A percentile compares a stretch with the other conserved stretches of the same genome.
Evolutionary conservation across 2,113 vertebrate species (phyloP).

Genomic region (Clupea harengus): DNA sequence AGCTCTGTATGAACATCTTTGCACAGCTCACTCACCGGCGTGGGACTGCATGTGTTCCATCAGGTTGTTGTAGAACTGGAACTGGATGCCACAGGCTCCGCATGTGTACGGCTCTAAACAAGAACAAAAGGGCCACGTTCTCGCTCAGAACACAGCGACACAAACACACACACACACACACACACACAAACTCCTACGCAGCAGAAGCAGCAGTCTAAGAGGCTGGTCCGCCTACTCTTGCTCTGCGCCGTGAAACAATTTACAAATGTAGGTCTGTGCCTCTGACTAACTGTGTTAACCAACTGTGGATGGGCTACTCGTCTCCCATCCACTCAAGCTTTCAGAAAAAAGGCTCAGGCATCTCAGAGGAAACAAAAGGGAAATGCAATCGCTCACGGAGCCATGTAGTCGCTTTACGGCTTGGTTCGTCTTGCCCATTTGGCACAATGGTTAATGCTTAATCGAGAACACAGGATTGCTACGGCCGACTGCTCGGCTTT

Average conservation of each 20-base stretch:
- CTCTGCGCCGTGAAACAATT: not conserved
- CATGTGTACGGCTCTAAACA: conserved; percentile 94
- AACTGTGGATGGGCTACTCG: not conserved
- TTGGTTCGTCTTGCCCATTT: not conserved
- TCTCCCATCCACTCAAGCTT: not conserved
- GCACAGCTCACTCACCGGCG: conserved; percentile 80
- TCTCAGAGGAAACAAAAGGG: not conserved
- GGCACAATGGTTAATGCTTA: not conserved
- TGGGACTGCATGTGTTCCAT: conserved; percentile 99
- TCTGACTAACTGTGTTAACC: too few relatives aligned
- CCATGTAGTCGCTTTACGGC: not conserved
- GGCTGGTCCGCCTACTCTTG: not conserved
- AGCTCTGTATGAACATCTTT: not conserved
- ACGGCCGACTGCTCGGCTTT: not conserved
- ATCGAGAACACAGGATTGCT: not conserved
- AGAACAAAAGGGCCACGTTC: conserved; percentile 73
- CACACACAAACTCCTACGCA: not conserved
- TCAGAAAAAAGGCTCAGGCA: not conserved
- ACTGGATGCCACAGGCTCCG: conserved; percentile 98
- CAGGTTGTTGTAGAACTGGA: conserved; percentile 99
- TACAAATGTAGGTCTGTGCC: not conserved
- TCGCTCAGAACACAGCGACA: conserved; percentile 20
- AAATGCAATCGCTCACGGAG: not conserved
- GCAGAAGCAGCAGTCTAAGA: not conserved
- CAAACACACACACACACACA: not conserved